Conservation (phyloP, 2,888 invertebrate genomes). For the Unio delphinus region DNA sequence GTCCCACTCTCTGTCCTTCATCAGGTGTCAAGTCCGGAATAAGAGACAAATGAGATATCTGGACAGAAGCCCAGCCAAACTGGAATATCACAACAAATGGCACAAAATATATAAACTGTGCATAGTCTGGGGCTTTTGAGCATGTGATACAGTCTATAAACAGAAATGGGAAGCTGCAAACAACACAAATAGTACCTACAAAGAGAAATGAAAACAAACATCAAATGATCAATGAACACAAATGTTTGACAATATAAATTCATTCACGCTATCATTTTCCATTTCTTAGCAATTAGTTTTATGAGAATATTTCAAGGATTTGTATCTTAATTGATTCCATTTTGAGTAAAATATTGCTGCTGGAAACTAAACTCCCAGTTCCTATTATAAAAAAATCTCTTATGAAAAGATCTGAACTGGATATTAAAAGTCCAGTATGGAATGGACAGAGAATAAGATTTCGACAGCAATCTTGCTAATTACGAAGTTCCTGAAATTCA, state of each 20-base stretch:
- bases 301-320: background rate
- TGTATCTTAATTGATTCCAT: background rate
- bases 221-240: too few relatives aligned
- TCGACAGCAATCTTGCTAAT: too few relatives aligned
- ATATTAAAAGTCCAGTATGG: too few relatives aligned
- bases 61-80: constrained; percentile 93
- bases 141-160: constrained; percentile 85
- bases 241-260: too few relatives aligned
- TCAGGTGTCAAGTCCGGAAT: constrained; percentile 78
- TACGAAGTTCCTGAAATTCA: too few relatives aligned
- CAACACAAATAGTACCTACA: constrained; percentile 81
- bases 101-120: constrained; percentile 72
- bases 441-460: too few relatives aligned
- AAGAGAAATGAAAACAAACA: constrained; percentile 18
- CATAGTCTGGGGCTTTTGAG: constrained; percentile 75
- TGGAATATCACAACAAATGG: constrained; percentile 80
- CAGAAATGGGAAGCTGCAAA: constrained; percentile 88
- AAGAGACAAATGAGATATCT: constrained; percentile 91
- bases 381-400: too few relatives aligned
- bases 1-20: constrained; percentile 69
- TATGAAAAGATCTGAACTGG: too few relatives aligned
- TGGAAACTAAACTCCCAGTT: background rate
- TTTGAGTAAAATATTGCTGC: background rate
- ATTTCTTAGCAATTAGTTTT: background rate
- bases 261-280: too few relatives aligned